Percentiles rank a stretch among this genome's conserved stretches.
These are phyloP conservation scores for Tetranychus piercei DNA, from an alignment of 2,888 invertebrate species.

Conservation along the genomic window DNA sequence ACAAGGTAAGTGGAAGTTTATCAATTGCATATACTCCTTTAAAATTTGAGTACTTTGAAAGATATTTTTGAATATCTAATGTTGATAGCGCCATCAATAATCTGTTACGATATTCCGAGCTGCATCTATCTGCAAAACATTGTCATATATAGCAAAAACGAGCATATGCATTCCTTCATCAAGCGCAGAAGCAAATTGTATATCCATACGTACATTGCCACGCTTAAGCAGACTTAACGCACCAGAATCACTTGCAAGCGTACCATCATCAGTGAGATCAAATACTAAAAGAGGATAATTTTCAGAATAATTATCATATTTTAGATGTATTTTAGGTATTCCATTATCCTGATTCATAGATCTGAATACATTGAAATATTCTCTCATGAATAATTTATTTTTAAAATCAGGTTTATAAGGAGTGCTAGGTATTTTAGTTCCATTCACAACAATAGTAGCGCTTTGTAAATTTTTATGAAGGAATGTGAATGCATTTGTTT, in stretches of 20 bases:
- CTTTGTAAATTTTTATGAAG: background rate
- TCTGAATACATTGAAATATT: background rate
- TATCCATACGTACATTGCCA: background rate
- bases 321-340: background rate
- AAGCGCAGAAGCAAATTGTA: background rate
- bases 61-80: no score
- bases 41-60: no score
- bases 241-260: background rate
- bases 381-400: background rate
- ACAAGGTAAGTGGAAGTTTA: no score
- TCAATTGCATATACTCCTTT: no score
- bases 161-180: background rate
- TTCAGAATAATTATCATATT: background rate
- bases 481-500: background rate
- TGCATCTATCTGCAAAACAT: no score
- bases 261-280: background rate
- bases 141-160: background rate
- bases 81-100: no score
- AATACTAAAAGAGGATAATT: background rate
- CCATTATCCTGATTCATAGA: background rate
- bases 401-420: no score
- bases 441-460: no score
- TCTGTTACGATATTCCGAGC: no score
- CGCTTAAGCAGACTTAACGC: background rate
- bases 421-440: no score